Evolutionary conservation across 2,888 invertebrate genomes (phyloP).

Genomic region (Cacoxenus indagator): DNA sequence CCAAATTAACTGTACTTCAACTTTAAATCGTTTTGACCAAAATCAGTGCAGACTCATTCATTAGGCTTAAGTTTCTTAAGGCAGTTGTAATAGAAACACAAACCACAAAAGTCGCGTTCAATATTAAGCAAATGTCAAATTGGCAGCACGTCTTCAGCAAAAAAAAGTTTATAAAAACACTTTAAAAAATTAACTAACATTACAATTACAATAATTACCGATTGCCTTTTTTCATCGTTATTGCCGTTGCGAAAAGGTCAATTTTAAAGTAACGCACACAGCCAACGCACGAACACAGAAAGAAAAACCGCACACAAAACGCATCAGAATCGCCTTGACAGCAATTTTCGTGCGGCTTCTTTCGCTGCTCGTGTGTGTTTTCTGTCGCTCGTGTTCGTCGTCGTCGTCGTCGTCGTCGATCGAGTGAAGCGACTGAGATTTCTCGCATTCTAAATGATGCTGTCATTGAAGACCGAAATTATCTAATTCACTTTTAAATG

Average conservation of each 20-base stretch:
- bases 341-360: background rate
- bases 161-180: background rate
- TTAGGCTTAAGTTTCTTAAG: slow-evolving; percentile 31
- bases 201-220: slow-evolving; percentile 17
- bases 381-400: too few relatives aligned
- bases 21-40: slow-evolving; percentile 31
- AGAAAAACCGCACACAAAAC: slow-evolving; percentile 2
- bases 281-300: background rate
- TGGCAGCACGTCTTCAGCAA: slow-evolving; percentile 10
- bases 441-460: slow-evolving; percentile 44
- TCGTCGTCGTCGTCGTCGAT: too few relatives aligned
- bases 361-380: background rate
- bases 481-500: slow-evolving; percentile 41
- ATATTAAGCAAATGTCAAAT: slow-evolving; percentile 20
- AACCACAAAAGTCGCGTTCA: background rate
- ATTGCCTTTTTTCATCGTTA: background rate
- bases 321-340: slow-evolving; percentile 10
- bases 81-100: slow-evolving; percentile 22
- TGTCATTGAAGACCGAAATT: slow-evolving; percentile 46
- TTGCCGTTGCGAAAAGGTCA: slow-evolving; percentile 6
- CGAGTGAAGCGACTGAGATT: background rate
- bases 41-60: slow-evolving; percentile 54
- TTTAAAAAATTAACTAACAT: background rate
- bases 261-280: slow-evolving; percentile 4
- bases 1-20: slow-evolving; percentile 3